phyloP scores from a whole-genome alignment of 2,888 invertebrate species.

The Amiota communis region DNA sequence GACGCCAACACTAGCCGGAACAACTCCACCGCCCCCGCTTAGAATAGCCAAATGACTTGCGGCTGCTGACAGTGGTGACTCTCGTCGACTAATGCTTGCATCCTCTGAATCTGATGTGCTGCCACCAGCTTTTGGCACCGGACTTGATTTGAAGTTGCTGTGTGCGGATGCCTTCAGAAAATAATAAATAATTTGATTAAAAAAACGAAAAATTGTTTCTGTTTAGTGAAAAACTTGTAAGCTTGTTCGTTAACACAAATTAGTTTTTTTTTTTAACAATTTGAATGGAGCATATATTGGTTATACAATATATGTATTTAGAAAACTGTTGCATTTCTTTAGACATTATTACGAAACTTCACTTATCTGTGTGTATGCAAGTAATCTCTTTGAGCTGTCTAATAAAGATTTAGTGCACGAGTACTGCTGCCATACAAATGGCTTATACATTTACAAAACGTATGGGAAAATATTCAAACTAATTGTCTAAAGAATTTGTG shows the following conservation, averaged over 20 bases:
- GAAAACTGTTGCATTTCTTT: too few species aligned
- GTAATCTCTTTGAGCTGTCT: too few species aligned
- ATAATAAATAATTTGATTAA: neutral
- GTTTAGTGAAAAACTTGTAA: neutral
- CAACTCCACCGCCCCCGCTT: conserved; percentile 63
- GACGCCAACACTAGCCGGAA: conserved; percentile 51
- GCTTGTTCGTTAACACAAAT: neutral
- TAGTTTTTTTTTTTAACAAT: too few species aligned
- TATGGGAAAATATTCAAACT: neutral
- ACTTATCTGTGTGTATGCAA: too few species aligned
- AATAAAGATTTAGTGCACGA: too few species aligned
- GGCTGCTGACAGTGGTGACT: conserved; percentile 72
- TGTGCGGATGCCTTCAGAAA: conserved; percentile 76
- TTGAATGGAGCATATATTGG: neutral
- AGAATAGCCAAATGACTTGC: conserved; percentile 67
- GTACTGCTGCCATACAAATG: too few species aligned
- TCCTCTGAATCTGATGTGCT: conserved; percentile 76
- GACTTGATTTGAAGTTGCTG: conserved; percentile 80
- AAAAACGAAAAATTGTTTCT: neutral
- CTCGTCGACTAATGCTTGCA: conserved; percentile 68
- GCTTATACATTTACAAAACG: neutral
- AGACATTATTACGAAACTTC: too few species aligned
- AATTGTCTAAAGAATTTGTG: neutral
- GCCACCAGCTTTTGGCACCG: conserved; percentile 77
- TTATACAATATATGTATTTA: too few species aligned